A percentile compares a stretch with the other conserved stretches of the same genome.
Conservation (phyloP, 2,797 vertebrate genomes). For the Glyptemys insculpta region DNA sequence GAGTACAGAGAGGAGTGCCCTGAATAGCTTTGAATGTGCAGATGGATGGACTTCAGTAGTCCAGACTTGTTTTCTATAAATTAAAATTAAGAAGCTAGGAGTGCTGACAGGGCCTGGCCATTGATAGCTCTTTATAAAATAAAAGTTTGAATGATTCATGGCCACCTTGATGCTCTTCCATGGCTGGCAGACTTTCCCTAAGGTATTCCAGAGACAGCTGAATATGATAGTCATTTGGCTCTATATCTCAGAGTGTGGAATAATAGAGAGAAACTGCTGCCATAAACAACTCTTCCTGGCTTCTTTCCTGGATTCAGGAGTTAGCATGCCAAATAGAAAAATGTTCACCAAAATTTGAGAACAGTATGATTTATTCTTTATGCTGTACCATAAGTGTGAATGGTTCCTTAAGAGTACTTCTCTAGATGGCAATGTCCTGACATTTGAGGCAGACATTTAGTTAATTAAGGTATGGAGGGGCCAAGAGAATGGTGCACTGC, state of each 20-base stretch:
- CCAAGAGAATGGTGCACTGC: background rate
- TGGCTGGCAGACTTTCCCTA: background rate
- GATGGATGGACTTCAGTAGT: background rate
- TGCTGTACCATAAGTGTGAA: background rate
- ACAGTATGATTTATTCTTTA: background rate
- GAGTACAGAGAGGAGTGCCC: background rate
- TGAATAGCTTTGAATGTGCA: background rate
- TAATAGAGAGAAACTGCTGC: background rate
- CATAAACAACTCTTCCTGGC: background rate
- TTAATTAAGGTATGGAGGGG: background rate
- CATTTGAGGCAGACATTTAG: background rate
- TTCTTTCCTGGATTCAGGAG: conserved; percentile 2
- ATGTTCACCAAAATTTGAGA: background rate
- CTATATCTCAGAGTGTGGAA: background rate
- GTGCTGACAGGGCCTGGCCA: background rate
- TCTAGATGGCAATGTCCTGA: background rate
- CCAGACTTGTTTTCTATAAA: background rate
- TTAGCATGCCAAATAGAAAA: background rate
- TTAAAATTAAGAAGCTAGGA: background rate
- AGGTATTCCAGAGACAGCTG: background rate
- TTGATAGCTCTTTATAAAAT: background rate
- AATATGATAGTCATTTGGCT: background rate
- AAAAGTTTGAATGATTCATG: background rate
- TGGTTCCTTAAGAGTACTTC: background rate
- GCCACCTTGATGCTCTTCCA: background rate